Percentiles rank a stretch among this genome's conserved stretches.
These are phyloP conservation scores for Drosophila formosana DNA, from an alignment of 2,888 invertebrate genomes.

Conservation along the genomic window DNA sequence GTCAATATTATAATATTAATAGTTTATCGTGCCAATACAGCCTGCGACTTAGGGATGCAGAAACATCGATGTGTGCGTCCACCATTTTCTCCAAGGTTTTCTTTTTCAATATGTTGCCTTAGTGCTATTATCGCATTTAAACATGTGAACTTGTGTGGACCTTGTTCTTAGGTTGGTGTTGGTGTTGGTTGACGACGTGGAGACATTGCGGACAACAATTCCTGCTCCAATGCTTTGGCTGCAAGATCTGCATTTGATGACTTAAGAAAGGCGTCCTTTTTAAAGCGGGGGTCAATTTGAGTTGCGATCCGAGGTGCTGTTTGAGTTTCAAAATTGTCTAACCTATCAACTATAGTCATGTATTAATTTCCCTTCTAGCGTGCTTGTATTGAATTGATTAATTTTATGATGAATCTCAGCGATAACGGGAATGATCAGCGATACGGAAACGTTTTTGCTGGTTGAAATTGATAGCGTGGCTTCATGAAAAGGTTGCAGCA, in stretches of 20 bases:
- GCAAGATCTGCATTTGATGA: too few relatives aligned
- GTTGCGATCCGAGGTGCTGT: conserved; percentile 11
- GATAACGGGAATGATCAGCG: conserved; percentile 25
- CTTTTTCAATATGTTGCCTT: conserved; percentile 4
- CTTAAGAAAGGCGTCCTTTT: too few relatives aligned
- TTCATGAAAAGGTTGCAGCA: conserved; percentile 22
- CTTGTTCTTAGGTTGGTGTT: conserved; percentile 15
- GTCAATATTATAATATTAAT: too few relatives aligned
- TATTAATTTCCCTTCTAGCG: conserved; percentile 4
- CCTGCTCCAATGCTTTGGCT: too few relatives aligned
- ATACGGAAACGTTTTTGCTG: conserved; percentile 21
- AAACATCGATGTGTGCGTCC: too few relatives aligned
- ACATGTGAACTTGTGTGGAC: conserved; percentile 9
- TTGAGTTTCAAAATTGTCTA: background rate
- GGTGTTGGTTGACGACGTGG: conserved; percentile 10
- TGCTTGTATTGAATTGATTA: conserved; percentile 9
- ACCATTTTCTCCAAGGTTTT: background rate
- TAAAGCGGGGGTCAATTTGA: conserved; percentile 24
- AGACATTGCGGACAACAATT: background rate
- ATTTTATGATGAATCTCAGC: conserved; percentile 24
- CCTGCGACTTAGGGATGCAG: too few relatives aligned
- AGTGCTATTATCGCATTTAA: conserved; percentile 4
- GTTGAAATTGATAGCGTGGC: conserved; percentile 20
- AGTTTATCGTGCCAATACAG: too few relatives aligned
- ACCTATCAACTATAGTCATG: conserved; percentile 4